A percentile compares a stretch with the other conserved stretches of the same genome.
Conservation (phyloP, 2,888 invertebrate species). For the Nephrotoma flavescens region DNA sequence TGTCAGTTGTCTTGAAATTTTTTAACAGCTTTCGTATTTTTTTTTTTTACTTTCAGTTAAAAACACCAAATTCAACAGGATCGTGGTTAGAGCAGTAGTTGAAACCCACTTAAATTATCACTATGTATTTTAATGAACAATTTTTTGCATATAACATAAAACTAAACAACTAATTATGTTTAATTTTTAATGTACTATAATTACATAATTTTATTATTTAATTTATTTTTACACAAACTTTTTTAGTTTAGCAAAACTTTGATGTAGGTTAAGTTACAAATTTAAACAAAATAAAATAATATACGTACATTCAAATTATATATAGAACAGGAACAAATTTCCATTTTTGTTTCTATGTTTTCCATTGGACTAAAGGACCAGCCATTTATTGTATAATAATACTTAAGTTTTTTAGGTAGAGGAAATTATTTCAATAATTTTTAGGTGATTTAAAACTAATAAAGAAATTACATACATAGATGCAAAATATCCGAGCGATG, state of each 20-base stretch:
- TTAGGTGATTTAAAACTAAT: not conserved
- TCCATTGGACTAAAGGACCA: not conserved
- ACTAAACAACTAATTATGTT: not conserved
- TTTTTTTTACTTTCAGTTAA: constrained; percentile 26
- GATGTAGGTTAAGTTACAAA: not conserved
- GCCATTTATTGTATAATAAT: not conserved
- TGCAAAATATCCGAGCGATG: not conserved
- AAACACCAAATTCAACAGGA: constrained; percentile 61
- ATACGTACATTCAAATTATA: not conserved
- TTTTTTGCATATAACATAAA: not conserved
- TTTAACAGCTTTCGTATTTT: not conserved
- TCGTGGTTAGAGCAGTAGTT: constrained; percentile 69
- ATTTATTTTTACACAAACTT: not conserved
- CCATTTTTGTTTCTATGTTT: not conserved
- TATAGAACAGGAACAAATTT: not conserved
- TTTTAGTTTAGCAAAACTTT: not conserved
- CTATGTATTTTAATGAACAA: not conserved
- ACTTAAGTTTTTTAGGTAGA: not conserved
- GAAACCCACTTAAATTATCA: not conserved
- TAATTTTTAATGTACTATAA: not conserved
- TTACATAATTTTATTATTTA: not conserved
- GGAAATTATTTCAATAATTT: not conserved
- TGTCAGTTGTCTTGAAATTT: no score
- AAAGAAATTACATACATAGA: not conserved
- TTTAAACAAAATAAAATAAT: not conserved